Percentiles rank a stretch among this genome's conserved stretches.
Evolutionary conservation across 2,113 vertebrate species (phyloP).

Genomic region (Pangasianodon gigas): DNA sequence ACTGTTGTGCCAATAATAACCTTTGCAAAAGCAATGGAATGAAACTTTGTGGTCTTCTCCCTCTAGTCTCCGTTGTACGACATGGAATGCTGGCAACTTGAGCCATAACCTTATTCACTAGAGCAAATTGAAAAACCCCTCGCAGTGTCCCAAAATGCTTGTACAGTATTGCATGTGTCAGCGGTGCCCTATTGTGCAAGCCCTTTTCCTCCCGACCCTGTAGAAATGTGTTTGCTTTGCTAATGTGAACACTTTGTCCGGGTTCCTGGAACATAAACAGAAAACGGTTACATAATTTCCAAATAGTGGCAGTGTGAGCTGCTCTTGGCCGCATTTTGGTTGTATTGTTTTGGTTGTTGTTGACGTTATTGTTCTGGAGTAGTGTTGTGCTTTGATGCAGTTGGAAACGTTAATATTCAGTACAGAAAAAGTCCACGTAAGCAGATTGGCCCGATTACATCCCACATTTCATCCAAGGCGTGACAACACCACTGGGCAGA

Average conservation of each 20-base stretch:
- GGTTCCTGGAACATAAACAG: constrained; percentile 61
- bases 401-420: constrained; percentile 47
- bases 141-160: constrained; percentile 64
- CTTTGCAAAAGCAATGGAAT: neutral
- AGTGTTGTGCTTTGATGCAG: constrained; percentile 20
- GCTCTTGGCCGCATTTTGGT: neutral
- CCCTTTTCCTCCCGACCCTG: constrained; percentile 52
- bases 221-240: constrained; percentile 74
- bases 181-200: constrained; percentile 69
- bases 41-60: constrained; percentile 1
- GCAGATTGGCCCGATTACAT: constrained; percentile 41
- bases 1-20: constrained; percentile 2
- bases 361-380: constrained; percentile 39
- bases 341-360: constrained; percentile 47
- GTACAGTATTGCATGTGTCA: constrained; percentile 60
- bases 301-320: constrained; percentile 54
- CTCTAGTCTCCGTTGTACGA: neutral
- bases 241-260: constrained; percentile 73
- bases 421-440: constrained; percentile 21
- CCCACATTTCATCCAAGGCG: constrained; percentile 26
- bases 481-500: constrained; percentile 35
- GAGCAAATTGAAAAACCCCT: constrained; percentile 45
- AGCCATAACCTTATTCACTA: neutral
- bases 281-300: constrained; percentile 62
- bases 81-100: constrained; percentile 21